Evolutionary conservation across 2,888 invertebrate genomes (phyloP), one percentile per base, ranked within the genome.

Genomic region (Dicycla oo): DNA sequence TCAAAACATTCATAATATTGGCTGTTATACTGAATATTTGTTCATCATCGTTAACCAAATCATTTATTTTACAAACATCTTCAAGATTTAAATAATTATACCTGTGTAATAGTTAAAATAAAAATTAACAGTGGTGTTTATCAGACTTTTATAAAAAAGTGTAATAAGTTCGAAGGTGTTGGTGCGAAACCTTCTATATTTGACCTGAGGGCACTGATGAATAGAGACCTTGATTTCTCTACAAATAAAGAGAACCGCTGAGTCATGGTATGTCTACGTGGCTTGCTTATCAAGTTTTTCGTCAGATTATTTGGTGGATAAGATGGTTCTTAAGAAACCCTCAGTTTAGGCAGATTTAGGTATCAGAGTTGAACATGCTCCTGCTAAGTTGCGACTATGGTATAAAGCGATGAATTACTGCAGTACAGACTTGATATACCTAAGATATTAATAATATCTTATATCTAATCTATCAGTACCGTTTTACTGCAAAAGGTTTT

Each of bases 81-180:
- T 30, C 51, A 40, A 34, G 20, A 18, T 60, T 34, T 23, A 60
- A 68, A 73, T 53, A 30, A 56, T n/a, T 20, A 43, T n/a, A n/a
- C 47, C 18, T 26, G 47, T n/a, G 13, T 18, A 45, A 34, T 26
- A 4, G 5, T 40, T 34, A n/a, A n/a, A n/a, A n/a, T n/a, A n/a
- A n/a, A n/a, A n/a, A n/a, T n/a, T n/a, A n/a, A n/a, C n/a, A n/a
- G 45, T 6, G 43, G 20, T 61, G 34, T 57, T 23, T 30, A 49
- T n/a, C 40, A 45, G 73, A 70, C 69, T 75, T 72, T 61, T 53
- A 74, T 43, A 75, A 83, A 86, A 81, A 38, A 64, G n/a, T 57
- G 34, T 60, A 47, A 70, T 62, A 67, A 43, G 26, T 40, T 53
- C 7, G 20, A 56, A 60, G 57, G 58, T 57, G 30, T 68, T 30